Evolutionary conservation across 2,113 vertebrate genomes (phyloP), one percentile per base, ranked within the genome.

Genomic region (Pomatostomus ruficeps): DNA sequence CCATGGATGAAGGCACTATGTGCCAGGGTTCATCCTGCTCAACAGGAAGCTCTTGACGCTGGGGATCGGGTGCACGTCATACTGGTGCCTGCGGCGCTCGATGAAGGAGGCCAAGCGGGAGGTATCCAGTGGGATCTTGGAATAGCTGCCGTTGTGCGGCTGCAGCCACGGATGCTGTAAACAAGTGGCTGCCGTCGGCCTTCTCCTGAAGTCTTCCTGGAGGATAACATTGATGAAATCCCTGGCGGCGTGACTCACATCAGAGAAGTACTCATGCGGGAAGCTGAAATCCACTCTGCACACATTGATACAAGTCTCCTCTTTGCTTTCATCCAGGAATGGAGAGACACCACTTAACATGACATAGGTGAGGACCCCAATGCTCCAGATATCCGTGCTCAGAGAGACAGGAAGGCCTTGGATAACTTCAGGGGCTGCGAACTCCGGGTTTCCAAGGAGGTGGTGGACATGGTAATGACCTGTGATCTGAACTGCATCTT

Each of bases 291-390:
- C 99, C 81, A 99, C 98, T 83, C 98, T 97, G 97, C 99, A 99
- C 62, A 99, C 99, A 4, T 99, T 99, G 95, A 99, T 98, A 22
- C 99, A 99, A 1, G 99, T 99, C 95, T 99, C 99, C 93, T 99
- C 99, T 18, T 98, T 98, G 58, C 99, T 99, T 91, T 99, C 99
- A 20, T 99, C 99, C 95, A 99, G 96, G 94, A 99, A 99, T 0
- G 99, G 99, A 17, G 99, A 99, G 14, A 99, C 99, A 3, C 99
- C 99, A 2, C 99, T 99, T 63, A 99, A 96, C 98, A 99, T 98
- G 84, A 99, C 98, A 0, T 99, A 99, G 0, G 99, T 98, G 92
- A 99, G 97, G 29, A 99, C 99, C 8, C 99, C 99, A 0, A 99
- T 95, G 91, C 99, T 99, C 99, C 99, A 99, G 95, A 99, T 98